Evolutionary conservation across 2,113 vertebrate species (phyloP).

Genomic region (Tragelaphus buxtoni): DNA sequence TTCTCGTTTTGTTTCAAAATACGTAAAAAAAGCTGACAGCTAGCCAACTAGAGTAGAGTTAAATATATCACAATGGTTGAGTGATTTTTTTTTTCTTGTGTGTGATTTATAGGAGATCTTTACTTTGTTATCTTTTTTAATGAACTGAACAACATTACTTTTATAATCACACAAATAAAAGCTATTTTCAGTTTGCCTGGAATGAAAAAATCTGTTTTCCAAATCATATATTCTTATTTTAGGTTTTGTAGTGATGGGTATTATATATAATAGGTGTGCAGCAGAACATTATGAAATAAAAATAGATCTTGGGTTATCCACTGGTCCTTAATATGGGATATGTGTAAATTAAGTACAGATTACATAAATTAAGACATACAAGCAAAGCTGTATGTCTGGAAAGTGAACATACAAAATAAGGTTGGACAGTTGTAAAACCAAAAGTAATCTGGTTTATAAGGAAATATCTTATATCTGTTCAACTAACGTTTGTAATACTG

Average conservation of each 20-base stretch:
- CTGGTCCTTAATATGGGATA: background rate
- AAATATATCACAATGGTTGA: background rate
- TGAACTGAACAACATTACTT: background rate
- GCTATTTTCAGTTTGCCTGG: background rate
- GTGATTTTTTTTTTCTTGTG: background rate
- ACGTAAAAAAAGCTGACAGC: background rate
- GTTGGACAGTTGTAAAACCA: background rate
- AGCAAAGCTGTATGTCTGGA: background rate
- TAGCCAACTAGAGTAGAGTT: background rate
- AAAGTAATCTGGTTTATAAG: background rate
- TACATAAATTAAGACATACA: background rate
- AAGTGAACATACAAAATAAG: slow-evolving; percentile 2
- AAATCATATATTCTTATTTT: background rate
- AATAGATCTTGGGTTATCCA: background rate
- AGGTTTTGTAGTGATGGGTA: background rate
- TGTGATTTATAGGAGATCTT: slow-evolving; percentile 11
- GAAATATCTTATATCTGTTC: background rate
- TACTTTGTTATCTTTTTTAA: background rate
- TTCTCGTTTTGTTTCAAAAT: background rate
- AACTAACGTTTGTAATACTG: background rate
- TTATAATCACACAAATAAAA: slow-evolving; percentile 15
- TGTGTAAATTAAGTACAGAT: background rate
- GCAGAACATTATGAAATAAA: background rate
- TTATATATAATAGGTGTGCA: background rate
- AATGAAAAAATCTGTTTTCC: background rate